A percentile compares a stretch with the other conserved stretches of the same genome.
Conservation (phyloP, 2,797 vertebrate genomes). For the Cyprinodon diabolis region DNA sequence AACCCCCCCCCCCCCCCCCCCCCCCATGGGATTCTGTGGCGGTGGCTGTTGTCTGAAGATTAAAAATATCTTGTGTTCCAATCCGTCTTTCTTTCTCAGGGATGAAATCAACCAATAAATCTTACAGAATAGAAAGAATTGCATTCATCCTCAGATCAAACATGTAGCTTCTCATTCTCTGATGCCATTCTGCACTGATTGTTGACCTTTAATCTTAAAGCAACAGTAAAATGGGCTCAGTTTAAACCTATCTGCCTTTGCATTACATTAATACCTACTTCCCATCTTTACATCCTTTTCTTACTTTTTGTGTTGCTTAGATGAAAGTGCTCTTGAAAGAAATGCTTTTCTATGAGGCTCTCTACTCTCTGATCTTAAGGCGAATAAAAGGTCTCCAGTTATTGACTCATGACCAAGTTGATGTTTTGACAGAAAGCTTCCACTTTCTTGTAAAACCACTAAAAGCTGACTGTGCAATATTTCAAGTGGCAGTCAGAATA, state of each 20-base stretch:
- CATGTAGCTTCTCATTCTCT: neutral
- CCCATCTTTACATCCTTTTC: no score
- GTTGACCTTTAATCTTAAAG: neutral
- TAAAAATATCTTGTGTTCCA: conserved; percentile 49
- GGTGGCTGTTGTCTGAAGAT: conserved; percentile 31
- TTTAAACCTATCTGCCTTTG: no score
- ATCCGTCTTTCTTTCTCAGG: conserved; percentile 23
- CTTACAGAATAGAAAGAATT: neutral
- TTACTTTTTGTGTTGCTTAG: no score
- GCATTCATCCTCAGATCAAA: neutral
- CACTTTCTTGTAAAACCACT: neutral
- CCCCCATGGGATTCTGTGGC: conserved; percentile 11
- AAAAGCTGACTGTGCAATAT: neutral
- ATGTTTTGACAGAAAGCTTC: neutral
- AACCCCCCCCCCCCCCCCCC: neutral
- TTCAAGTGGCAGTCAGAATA: neutral
- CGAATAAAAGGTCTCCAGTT: neutral
- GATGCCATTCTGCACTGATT: neutral
- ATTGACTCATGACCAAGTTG: neutral
- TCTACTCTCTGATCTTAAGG: neutral
- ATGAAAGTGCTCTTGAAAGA: neutral
- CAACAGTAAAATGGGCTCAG: neutral
- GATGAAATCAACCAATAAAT: neutral
- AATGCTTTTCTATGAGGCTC: neutral
- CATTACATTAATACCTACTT: no score